These are phyloP conservation scores for Cyclina sinensis DNA, from an alignment of 1,140 invertebrate genomes.

Conservation along the genomic window DNA sequence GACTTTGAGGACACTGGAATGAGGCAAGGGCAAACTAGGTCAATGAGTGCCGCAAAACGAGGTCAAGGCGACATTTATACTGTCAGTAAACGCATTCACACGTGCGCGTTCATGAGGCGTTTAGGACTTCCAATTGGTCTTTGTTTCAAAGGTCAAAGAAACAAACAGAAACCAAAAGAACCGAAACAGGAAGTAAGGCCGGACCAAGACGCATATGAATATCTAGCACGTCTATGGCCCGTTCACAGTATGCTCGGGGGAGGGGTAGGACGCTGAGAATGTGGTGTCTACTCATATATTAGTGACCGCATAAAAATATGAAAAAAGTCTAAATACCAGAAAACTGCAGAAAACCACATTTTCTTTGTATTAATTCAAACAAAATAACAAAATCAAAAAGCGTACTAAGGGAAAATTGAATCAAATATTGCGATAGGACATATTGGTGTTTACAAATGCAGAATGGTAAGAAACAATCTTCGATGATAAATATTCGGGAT, in stretches of 20 bases:
- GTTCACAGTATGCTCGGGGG: slow-evolving; percentile 39
- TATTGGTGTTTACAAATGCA: no score
- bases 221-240: slow-evolving; percentile 31
- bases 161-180: not conserved
- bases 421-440: no score
- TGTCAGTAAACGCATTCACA: slow-evolving; percentile 40
- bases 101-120: slow-evolving; percentile 55
- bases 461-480: no score
- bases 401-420: no score
- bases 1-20: not conserved
- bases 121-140: slow-evolving; percentile 47
- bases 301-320: not conserved
- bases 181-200: not conserved
- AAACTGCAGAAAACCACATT: no score
- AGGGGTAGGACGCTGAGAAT: slow-evolving; percentile 24
- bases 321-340: no score
- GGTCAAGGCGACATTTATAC: no score
- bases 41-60: not conserved
- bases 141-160: slow-evolving; percentile 12
- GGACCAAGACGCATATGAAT: slow-evolving; percentile 33
- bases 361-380: no score
- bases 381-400: no score
- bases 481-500: no score
- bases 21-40: not conserved
- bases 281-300: no score